phyloP scores from a whole-genome alignment of 2,797 vertebrate genomes.

The Myoxocephalus aenaeus region DNA sequence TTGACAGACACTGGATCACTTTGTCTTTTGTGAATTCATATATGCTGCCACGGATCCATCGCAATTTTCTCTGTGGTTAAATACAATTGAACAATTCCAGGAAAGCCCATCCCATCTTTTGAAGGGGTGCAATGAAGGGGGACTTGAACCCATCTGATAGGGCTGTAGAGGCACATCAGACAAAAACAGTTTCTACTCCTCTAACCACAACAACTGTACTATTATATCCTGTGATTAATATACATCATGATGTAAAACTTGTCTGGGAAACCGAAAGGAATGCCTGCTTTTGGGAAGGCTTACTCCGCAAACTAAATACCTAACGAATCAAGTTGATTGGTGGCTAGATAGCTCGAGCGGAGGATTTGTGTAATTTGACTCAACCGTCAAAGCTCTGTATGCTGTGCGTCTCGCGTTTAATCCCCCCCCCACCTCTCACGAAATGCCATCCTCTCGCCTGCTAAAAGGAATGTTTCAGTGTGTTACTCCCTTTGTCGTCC shows the following conservation, averaged over 20 bases:
- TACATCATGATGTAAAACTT: not conserved
- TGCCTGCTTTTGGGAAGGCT: not conserved
- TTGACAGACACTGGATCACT: not conserved
- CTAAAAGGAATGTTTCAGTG: slow-evolving; percentile 6
- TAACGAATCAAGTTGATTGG: not conserved
- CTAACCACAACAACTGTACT: not conserved
- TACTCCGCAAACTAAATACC: not conserved
- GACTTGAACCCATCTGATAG: not conserved
- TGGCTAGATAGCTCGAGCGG: not conserved
- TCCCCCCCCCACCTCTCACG: not conserved
- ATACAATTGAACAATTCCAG: slow-evolving; percentile 18
- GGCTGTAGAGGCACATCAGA: not conserved
- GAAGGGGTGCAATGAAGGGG: not conserved
- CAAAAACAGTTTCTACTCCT: not conserved
- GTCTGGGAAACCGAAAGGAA: not conserved
- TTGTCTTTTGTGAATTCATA: not conserved
- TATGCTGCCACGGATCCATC: not conserved
- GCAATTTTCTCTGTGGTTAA: not conserved
- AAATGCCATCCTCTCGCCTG: slow-evolving; percentile 5
- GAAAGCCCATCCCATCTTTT: slow-evolving; percentile 11
- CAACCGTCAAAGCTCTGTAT: not conserved
- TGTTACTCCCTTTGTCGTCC: slow-evolving; percentile 39
- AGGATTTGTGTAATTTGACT: not conserved
- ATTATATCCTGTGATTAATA: not conserved
- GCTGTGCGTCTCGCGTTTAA: not conserved